Base-by-base conservation (phyloP, 2,113 vertebrate species). In the Noturus placidus region DNA sequence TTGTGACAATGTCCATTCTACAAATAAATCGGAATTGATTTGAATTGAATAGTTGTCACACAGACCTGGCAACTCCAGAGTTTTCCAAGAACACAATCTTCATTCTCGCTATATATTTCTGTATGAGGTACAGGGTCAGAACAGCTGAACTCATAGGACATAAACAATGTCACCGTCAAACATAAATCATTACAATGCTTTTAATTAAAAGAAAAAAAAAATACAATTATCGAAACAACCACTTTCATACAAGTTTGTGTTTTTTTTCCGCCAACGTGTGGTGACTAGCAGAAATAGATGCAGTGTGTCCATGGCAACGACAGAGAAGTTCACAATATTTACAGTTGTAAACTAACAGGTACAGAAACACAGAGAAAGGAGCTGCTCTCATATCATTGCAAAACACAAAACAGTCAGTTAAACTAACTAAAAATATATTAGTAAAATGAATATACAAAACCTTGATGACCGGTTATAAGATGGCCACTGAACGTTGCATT, bases 361-460 rank as follows among this genome's bases (percentile, higher is more conserved):
- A 93, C 91, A 88, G 90, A 91, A 92, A 91, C 90, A 90, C 87
- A 89, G 89, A 91, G 91, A 90, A 91, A 91, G 82, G 86, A 89
- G 85, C 89, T 90, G 90, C 88, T 88, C 79, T 79, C 17, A 67
- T 87, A 90, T 76, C 89, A 89, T 84, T 77, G 65, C 87, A 69
- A 30, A 87, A 90, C 88, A 67, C 83, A 86, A 87, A 89, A 30
- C 89, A 83, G 87, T 87, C 50, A 22, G 91, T 86, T 89, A 87
- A 91, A 93, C 89, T 91, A 92, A 94, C 90, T 89, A 88, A 91
- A 92, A 90, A 88, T 82, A 92, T 89, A 92, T 87, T 87, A 81
- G 88, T 89, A 88, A 46, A 89, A 90, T 87, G 87, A 86, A 90
- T 86, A 56, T 91, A 92, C 82, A 93, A 91, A 92, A 91, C 88